Evolutionary conservation across 2,797 vertebrate species (phyloP).

Genomic region (Sus cebifrons): DNA sequence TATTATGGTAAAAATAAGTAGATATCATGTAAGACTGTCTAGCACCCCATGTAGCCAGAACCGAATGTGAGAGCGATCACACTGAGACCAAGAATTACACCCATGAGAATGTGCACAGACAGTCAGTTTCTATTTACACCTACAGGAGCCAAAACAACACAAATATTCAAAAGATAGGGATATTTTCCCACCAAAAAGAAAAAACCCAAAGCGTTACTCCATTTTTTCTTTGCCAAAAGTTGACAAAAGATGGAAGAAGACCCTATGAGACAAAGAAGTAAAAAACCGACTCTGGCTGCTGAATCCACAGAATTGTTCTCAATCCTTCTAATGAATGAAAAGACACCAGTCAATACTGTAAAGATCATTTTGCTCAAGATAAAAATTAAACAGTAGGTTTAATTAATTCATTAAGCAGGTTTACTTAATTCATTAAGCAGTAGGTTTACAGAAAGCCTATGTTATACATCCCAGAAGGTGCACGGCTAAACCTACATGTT

Average conservation of each 20-base stretch:
- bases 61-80: rapidly evolving
- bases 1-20: not conserved
- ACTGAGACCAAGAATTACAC: not conserved
- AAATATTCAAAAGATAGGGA: slow-evolving; percentile 74
- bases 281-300: not conserved
- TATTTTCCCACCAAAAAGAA: not conserved
- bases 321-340: slow-evolving; percentile 41
- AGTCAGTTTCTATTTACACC: not conserved
- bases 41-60: not conserved
- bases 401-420: no score
- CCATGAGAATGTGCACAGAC: not conserved
- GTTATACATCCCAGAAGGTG: not conserved
- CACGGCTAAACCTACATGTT: not conserved
- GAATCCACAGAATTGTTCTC: slow-evolving; percentile 36
- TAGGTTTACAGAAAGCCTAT: not conserved
- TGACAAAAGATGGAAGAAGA: not conserved
- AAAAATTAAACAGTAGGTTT: not conserved
- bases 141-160: not conserved
- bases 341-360: not conserved
- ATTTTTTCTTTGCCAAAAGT: slow-evolving; percentile 43
- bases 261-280: slow-evolving; percentile 31
- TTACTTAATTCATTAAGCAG: not conserved
- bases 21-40: not conserved
- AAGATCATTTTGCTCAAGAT: not conserved
- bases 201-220: not conserved